Conservation (phyloP, 2,113 vertebrate species). For the Motacilla alba region DNA sequence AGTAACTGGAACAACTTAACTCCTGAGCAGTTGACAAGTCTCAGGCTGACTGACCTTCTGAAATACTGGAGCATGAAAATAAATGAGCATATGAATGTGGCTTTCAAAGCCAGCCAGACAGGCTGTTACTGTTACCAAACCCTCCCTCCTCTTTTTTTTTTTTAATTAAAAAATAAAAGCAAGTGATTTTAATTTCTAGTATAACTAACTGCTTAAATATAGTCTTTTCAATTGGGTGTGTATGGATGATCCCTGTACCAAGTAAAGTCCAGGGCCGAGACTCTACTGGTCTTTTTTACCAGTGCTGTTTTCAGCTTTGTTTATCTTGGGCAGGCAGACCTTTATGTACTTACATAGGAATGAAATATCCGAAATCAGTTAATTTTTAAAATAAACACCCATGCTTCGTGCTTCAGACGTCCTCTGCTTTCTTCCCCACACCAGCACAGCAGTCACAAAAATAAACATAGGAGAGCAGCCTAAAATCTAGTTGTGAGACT, state of each 20-base stretch:
- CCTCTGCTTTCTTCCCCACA: neutral
- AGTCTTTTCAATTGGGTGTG: neutral
- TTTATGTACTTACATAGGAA: slow-evolving; percentile 8
- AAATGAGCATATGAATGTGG: slow-evolving; percentile 6
- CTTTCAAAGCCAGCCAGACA: slow-evolving; percentile 1
- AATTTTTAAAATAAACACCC: neutral
- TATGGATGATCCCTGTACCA: neutral
- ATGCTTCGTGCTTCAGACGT: neutral
- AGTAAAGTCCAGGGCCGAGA: neutral
- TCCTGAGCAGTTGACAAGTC: slow-evolving; percentile 14
- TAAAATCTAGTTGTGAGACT: neutral
- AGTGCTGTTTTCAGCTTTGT: neutral
- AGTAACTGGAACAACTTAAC: slow-evolving; percentile 19
- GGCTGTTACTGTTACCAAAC: neutral
- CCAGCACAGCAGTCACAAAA: neutral
- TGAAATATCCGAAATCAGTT: neutral
- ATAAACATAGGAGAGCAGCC: neutral
- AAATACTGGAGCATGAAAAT: slow-evolving; percentile 41
- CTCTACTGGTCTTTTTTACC: neutral
- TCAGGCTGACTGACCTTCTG: slow-evolving; percentile 19
- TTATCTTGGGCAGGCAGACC: neutral
- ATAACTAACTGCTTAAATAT: neutral
- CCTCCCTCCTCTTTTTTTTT: neutral
- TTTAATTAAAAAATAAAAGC: slow-evolving; percentile 3
- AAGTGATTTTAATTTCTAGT: slow-evolving; percentile 1